Evolutionary conservation across 2,797 vertebrate species (phyloP).

Genomic region (Mallotus villosus): DNA sequence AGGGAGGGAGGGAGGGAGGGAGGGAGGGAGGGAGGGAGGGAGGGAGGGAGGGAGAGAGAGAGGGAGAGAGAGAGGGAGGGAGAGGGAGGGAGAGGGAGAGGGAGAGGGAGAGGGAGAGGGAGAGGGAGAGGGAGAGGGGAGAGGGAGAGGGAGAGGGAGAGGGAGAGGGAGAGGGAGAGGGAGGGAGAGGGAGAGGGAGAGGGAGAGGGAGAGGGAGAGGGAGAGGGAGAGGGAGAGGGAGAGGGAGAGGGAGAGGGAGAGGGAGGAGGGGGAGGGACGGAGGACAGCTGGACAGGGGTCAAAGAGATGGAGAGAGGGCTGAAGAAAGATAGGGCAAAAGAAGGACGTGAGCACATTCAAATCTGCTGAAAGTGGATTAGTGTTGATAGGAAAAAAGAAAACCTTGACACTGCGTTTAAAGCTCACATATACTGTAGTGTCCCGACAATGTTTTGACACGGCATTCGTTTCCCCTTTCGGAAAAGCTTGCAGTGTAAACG

Average conservation of each 20-base stretch:
- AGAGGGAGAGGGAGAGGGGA: neutral
- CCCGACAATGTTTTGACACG: no score
- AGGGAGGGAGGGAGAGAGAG: constrained; percentile 6
- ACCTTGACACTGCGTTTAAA: no score
- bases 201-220: no score
- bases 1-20: no score
- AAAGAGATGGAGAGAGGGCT: constrained; percentile 37
- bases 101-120: constrained; percentile 8
- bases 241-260: constrained; percentile 8
- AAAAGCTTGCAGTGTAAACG: no score
- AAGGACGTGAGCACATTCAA: neutral
- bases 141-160: neutral
- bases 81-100: neutral
- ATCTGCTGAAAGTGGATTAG: no score
- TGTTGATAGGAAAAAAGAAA: no score
- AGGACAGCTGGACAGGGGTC: constrained; percentile 3
- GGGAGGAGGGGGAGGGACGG: constrained; percentile 21
- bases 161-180: constrained; percentile 7
- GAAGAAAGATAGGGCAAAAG: constrained; percentile 11
- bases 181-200: no score
- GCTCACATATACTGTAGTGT: no score
- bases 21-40: constrained; percentile 4
- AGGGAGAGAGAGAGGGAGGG: constrained; percentile 1
- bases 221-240: neutral
- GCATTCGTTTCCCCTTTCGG: no score